phyloP scores from a whole-genome alignment of 37 sponge, comb jelly and placozoan species.

The Ianthella basta region DNA sequence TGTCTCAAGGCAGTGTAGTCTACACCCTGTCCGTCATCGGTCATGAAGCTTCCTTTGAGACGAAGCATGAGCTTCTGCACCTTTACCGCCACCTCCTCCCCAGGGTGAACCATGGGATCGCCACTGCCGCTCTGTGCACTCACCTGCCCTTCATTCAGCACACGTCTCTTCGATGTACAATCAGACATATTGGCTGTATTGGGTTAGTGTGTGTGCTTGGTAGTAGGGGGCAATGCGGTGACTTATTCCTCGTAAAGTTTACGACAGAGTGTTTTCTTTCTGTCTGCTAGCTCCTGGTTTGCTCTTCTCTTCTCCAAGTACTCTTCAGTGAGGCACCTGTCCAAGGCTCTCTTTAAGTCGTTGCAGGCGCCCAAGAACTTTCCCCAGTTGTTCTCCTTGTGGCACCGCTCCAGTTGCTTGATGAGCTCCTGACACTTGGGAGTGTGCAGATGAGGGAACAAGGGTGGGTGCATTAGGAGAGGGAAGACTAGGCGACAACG shows the following conservation, averaged over 20 bases:
- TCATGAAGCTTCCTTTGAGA: constrained; percentile 69
- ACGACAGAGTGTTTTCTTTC: constrained; percentile 33
- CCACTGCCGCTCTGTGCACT: background rate
- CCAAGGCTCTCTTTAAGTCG: constrained; percentile 70
- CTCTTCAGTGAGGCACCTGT: constrained; percentile 76
- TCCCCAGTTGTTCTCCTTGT: constrained; percentile 56
- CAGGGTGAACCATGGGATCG: background rate
- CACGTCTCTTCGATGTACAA: too few relatives aligned
- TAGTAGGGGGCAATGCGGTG: too few relatives aligned
- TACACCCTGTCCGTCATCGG: constrained; percentile 72
- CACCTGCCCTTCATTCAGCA: too few relatives aligned
- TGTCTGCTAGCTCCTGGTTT: constrained; percentile 39
- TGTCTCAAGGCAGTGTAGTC: constrained; percentile 55
- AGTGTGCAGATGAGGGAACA: constrained; percentile 72
- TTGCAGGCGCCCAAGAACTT: constrained; percentile 88
- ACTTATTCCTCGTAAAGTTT: constrained; percentile 12
- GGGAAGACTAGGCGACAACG: too few relatives aligned
- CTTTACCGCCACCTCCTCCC: constrained; percentile 33
- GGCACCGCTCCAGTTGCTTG: constrained; percentile 64
- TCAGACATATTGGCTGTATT: background rate
- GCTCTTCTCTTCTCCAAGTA: constrained; percentile 41
- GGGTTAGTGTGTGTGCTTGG: constrained; percentile 1
- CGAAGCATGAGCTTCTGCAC: constrained; percentile 72
- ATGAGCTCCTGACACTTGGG: constrained; percentile 75
- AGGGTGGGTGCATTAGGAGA: constrained; percentile 72